These are phyloP conservation scores for Myotis pilosus DNA, from an alignment of 2,797 vertebrate genomes.

Conservation along the genomic window DNA sequence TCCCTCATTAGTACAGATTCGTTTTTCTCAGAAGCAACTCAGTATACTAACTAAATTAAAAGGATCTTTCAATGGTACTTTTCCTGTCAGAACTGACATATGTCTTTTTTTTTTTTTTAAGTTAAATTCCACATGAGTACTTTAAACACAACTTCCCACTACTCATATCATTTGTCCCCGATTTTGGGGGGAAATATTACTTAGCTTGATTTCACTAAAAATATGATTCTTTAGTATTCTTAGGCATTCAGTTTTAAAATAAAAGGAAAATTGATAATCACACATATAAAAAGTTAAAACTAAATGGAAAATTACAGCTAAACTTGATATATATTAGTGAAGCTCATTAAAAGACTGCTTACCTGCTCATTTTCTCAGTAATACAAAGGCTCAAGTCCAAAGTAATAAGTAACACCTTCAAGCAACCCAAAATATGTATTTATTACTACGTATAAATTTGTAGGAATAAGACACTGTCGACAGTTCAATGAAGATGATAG, in stretches of 20 bases:
- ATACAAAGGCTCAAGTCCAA: neutral
- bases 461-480: neutral
- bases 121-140: constrained; percentile 36
- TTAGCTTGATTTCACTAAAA: constrained; percentile 37
- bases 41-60: constrained; percentile 36
- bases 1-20: constrained; percentile 2
- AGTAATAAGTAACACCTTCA: neutral
- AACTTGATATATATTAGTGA: neutral
- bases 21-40: constrained; percentile 43
- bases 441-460: neutral
- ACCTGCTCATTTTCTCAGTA: neutral
- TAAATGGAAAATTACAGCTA: constrained; percentile 4
- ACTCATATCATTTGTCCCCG: neutral
- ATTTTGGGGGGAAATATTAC: neutral
- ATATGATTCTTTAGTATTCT: neutral
- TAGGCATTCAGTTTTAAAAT: constrained; percentile 6
- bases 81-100: neutral
- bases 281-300: neutral
- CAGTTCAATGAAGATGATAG: neutral
- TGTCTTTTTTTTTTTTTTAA: constrained; percentile 12
- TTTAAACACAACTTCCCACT: constrained; percentile 5
- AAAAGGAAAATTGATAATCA: neutral
- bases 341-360: neutral
- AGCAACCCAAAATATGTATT: neutral
- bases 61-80: neutral